Percentiles rank a stretch among this genome's conserved stretches.
Conservation (phyloP, 2,113 vertebrate species). For the Fulmarus glacialis region DNA sequence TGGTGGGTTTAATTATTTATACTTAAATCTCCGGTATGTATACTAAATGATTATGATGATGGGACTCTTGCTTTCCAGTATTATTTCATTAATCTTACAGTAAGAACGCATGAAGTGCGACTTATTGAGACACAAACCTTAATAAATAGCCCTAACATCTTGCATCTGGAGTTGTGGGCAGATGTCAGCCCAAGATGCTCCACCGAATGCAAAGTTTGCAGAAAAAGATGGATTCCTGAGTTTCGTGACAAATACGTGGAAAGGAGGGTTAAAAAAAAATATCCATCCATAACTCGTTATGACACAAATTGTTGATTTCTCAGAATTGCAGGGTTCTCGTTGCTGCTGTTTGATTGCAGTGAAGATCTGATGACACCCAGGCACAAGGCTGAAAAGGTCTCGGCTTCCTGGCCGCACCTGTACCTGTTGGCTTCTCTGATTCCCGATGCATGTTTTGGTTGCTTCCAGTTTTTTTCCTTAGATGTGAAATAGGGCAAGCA, state of each 20-base stretch:
- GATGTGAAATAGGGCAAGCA: neutral
- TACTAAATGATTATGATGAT: neutral
- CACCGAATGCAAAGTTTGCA: neutral
- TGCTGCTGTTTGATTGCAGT: neutral
- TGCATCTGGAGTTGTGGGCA: neutral
- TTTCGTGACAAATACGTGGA: neutral
- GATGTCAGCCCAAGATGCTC: neutral
- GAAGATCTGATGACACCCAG: neutral
- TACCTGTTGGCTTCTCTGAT: neutral
- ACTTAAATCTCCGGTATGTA: neutral
- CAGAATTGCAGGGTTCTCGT: rapidly evolving
- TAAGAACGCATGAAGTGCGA: neutral
- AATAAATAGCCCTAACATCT: neutral
- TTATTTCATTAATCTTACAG: neutral
- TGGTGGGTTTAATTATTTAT: neutral
- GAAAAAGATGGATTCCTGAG: neutral
- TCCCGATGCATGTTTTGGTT: rapidly evolving
- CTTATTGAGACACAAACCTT: neutral
- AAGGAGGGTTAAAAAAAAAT: neutral
- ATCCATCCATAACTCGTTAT: rapidly evolving
- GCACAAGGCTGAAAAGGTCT: neutral
- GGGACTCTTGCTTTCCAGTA: neutral
- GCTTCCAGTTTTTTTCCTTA: neutral
- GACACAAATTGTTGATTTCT: neutral
- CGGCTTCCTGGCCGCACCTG: neutral